Evolutionary conservation across 2,888 invertebrate genomes (phyloP).

Genomic region (Xanthorhoe spadicearia): DNA sequence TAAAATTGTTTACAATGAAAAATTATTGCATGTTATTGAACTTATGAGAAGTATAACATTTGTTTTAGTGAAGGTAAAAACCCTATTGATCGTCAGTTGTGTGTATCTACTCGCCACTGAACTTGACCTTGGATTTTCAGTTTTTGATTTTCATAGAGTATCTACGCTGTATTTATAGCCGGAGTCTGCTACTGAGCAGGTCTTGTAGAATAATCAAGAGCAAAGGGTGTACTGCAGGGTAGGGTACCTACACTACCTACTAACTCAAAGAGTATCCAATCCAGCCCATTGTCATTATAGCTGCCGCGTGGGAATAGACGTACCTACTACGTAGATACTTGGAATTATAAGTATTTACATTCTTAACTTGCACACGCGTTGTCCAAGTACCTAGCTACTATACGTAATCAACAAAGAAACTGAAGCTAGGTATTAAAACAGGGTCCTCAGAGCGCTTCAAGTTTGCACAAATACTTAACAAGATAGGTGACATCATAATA

Average conservation of each 20-base stretch:
- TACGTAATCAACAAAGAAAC: conserved; percentile 50
- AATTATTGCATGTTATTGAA: too few species aligned
- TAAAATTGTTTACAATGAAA: too few species aligned
- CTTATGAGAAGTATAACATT: too few species aligned
- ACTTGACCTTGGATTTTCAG: background rate
- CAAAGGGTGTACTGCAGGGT: background rate
- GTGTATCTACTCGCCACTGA: too few species aligned
- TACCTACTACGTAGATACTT: conserved; percentile 48
- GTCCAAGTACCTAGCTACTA: conserved; percentile 44
- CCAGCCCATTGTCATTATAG: conserved; percentile 51
- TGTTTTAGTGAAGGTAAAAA: too few species aligned
- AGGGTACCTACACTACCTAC: too few species aligned
- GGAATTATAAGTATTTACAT: conserved; percentile 62
- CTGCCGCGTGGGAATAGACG: conserved; percentile 67
- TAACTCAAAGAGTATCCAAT: conserved; percentile 13
- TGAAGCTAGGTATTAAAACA: conserved; percentile 17
- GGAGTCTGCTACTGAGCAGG: too few species aligned
- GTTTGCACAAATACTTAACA: conserved; percentile 35
- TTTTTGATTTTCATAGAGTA: background rate
- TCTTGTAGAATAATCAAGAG: background rate
- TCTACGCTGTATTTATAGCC: too few species aligned
- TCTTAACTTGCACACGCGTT: conserved; percentile 56
- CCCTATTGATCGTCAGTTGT: background rate
- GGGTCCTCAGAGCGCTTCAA: conserved; percentile 17
- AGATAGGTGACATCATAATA: conserved; percentile 35